A percentile compares a stretch with the other conserved stretches of the same genome.
These are phyloP conservation scores for Puntigrus tetrazona DNA, from an alignment of 2,113 vertebrate species.

Conservation along the genomic window DNA sequence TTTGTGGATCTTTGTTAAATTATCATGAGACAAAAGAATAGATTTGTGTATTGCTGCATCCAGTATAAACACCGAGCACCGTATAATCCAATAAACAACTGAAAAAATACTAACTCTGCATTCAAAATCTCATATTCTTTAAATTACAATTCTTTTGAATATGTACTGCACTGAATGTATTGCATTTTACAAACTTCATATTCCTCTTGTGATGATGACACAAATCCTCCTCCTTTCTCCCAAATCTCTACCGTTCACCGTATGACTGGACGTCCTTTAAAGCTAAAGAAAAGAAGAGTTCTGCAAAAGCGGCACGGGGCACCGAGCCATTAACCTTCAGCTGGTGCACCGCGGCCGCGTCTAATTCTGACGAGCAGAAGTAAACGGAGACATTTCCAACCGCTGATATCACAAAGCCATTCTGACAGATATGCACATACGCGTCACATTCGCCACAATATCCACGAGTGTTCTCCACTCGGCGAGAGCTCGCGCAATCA, in stretches of 20 bases:
- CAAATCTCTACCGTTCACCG: no score
- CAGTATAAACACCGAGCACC: background rate
- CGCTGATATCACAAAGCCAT: constrained; percentile 27
- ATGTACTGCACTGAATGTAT: no score
- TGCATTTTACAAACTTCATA: background rate
- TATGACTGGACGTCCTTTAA: background rate
- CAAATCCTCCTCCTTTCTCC: no score
- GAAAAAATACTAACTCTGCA: background rate
- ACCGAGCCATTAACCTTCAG: constrained; percentile 1
- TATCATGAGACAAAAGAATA: background rate
- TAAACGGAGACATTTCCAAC: constrained; percentile 34
- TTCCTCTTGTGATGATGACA: background rate
- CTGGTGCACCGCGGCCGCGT: background rate
- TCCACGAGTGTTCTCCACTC: constrained; percentile 47
- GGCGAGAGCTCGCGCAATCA: constrained; percentile 50
- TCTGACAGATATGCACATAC: constrained; percentile 46
- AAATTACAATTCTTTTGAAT: background rate
- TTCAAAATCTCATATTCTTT: background rate
- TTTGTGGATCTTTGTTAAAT: background rate
- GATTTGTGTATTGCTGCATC: background rate
- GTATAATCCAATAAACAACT: background rate
- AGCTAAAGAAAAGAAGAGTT: background rate
- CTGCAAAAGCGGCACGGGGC: background rate
- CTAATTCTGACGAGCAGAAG: constrained; percentile 19
- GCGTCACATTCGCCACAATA: constrained; percentile 41